Evolutionary conservation across 2,113 vertebrate species (phyloP).

Genomic region (Corythornis madagascariensis): DNA sequence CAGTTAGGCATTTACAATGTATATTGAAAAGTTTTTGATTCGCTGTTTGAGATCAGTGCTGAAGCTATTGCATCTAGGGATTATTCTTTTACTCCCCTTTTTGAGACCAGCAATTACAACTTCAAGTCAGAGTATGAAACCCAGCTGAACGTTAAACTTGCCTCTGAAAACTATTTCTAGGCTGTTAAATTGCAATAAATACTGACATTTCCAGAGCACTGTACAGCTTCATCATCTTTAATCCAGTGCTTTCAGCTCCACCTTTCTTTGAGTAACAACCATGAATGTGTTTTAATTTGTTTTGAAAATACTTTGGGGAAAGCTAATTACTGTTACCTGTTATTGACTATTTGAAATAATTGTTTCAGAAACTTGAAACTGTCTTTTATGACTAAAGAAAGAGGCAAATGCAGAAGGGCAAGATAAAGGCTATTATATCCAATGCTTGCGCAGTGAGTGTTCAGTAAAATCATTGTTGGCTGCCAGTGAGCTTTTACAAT

Average conservation of each 20-base stretch:
- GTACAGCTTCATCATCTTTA: neutral
- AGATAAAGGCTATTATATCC: neutral
- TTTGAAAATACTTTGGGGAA: neutral
- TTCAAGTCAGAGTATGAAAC: neutral
- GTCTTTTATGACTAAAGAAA: neutral
- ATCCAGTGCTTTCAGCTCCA: neutral
- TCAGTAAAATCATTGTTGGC: neutral
- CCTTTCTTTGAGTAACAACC: neutral
- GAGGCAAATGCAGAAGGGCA: neutral
- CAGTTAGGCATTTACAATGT: neutral
- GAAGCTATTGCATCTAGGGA: neutral
- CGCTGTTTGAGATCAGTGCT: neutral
- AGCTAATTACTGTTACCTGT: conserved; percentile 11
- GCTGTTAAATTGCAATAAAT: neutral
- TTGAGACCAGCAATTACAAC: neutral
- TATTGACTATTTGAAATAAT: neutral
- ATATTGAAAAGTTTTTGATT: neutral
- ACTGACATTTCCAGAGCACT: conserved; percentile 8
- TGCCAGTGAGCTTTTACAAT: neutral
- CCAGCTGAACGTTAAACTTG: neutral
- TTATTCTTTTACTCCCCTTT: neutral
- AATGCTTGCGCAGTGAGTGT: neutral
- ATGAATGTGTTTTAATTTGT: neutral
- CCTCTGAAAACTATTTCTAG: neutral
- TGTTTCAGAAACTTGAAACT: neutral